Base-by-base conservation (phyloP, 2,888 invertebrate genomes). In the Adelphocoris suturalis region DNA sequence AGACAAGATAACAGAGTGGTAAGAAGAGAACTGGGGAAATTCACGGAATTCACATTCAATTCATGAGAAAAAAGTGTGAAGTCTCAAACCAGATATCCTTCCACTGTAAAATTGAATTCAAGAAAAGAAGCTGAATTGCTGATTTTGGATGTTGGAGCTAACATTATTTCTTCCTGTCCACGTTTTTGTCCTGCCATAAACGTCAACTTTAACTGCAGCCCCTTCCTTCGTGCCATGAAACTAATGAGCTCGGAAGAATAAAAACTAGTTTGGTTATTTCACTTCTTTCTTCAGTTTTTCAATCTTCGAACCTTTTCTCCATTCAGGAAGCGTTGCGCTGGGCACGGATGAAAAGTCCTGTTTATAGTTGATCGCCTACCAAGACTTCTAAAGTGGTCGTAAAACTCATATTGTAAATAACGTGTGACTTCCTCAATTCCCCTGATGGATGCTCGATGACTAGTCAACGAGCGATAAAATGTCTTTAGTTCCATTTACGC, bases 381-480 rank as follows among this genome's bases (percentile, higher is more conserved):
- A 11, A 52, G 14, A 16, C 19, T 19, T 2, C 16, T 19, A 61
- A n/a, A 61, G 61, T 61, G 61, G 61, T 61, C 61, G 61, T 61
- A 61, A 61, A 61, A 61, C 61, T 61, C 61, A 61, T 61, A 61
- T 9, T 19, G 19, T 61, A 61, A 61, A 61, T 61, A 61, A 61
- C n/a, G 61, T 61, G 61, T 19, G 61, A 61, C 61, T 61, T 61
- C 61, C 61, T 61, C 61, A 16, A 61, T 19, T 19, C n/a, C 61
- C 9, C n/a, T 19, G 61, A 61, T 19, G 19, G 9, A n/a, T 61
- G 16, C 61, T 61, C n/a, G 61, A 61, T 61, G 61, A 61, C 61
- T 61, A 61, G 61, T 61, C n/a, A 61, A 61, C 61, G 61, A 61
- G 61, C 61, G 9, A 61, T 61, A 61, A 61, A 61, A 19, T n/a